Percentiles rank a stretch among this genome's conserved stretches.
phyloP scores from a whole-genome alignment of 2,888 invertebrate genomes.

The Bimastos eiseni region DNA sequence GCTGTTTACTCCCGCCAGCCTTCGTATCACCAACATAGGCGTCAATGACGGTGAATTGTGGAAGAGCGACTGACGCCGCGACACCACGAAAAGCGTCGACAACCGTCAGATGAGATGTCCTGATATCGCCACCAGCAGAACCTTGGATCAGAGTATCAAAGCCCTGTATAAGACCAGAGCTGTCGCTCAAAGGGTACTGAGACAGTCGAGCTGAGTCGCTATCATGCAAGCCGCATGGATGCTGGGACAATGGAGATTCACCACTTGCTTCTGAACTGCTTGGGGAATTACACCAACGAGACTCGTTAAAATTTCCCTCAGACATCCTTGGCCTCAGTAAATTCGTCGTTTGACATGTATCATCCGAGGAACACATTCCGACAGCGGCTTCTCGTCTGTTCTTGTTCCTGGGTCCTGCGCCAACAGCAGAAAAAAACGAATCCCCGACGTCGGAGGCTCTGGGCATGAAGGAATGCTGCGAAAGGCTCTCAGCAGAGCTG shows the following conservation, averaged over 20 bases:
- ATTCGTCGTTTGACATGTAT: neutral
- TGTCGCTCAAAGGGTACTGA: neutral
- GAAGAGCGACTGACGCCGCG: neutral
- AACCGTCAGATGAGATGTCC: neutral
- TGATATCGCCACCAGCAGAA: neutral
- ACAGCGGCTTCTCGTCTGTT: neutral
- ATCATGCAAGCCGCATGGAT: neutral
- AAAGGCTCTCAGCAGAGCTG: constrained; percentile 3
- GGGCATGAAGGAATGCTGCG: neutral
- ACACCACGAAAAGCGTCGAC: neutral
- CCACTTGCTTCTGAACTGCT: neutral
- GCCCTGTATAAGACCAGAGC: neutral
- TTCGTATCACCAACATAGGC: constrained; percentile 3
- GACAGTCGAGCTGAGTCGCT: neutral
- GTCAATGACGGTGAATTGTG: neutral
- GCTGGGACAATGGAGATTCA: neutral
- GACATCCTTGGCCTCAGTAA: neutral
- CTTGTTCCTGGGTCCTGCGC: neutral
- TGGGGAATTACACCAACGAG: neutral
- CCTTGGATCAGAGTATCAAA: constrained; percentile 15
- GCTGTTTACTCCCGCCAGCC: neutral
- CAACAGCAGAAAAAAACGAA: too few species aligned
- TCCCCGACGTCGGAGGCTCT: neutral
- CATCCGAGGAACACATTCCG: neutral
- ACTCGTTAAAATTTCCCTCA: neutral